Percentiles rank a stretch among this genome's conserved stretches.
Conservation (phyloP, 2,113 vertebrate genomes). For the Thermophis baileyi region DNA sequence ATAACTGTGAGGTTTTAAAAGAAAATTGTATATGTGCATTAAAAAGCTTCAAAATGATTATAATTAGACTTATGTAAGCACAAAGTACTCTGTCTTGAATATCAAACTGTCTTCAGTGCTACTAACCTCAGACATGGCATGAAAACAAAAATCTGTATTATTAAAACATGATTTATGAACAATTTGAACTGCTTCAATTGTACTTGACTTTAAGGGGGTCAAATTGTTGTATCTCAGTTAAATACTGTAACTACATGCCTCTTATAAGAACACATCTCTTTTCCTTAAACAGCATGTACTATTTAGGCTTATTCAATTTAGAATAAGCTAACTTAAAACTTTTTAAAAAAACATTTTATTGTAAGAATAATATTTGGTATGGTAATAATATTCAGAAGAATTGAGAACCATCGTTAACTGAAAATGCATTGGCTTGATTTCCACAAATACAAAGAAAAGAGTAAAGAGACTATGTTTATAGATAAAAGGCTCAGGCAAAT, state of each 20-base stretch:
- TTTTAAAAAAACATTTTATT: neutral
- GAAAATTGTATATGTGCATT: neutral
- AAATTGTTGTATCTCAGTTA: neutral
- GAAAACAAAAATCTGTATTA: neutral
- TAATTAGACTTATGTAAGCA: neutral
- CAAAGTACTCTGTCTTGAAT: neutral
- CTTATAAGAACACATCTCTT: neutral
- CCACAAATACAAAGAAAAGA: neutral
- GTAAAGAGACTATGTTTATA: neutral
- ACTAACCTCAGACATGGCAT: neutral
- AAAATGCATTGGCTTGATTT: neutral
- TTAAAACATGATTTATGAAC: neutral
- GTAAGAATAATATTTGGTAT: neutral
- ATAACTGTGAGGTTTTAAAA: conserved; percentile 29
- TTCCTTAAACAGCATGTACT: neutral
- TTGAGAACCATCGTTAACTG: neutral
- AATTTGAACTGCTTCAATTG: neutral
- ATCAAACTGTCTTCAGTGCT: neutral
- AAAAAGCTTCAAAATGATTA: neutral
- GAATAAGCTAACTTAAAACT: neutral
- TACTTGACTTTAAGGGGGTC: neutral
- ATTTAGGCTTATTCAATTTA: neutral
- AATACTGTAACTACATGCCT: neutral
- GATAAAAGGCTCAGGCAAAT: neutral
- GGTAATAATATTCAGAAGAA: neutral